phyloP scores from a whole-genome alignment of 1,140 invertebrate species.

The Nomia melanderi region DNA sequence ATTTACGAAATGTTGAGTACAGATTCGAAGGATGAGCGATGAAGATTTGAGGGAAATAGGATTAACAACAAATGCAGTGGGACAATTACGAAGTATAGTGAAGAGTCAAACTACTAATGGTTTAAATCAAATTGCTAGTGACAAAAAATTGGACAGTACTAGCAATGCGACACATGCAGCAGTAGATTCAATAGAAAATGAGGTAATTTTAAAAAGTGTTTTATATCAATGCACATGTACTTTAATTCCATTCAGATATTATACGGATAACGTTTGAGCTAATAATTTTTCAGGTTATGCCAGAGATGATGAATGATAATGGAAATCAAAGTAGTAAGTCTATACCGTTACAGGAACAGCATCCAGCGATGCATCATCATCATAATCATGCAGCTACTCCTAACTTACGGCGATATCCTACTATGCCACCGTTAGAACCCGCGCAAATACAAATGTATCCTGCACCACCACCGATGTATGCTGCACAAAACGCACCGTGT shows the following conservation, averaged over 20 bases:
- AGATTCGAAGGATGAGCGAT: constrained; percentile 83
- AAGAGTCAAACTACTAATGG: constrained; percentile 81
- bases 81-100: constrained; percentile 83
- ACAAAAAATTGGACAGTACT: constrained; percentile 72
- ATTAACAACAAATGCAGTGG: constrained; percentile 80
- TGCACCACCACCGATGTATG: constrained; percentile 73
- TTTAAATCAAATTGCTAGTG: constrained; percentile 75
- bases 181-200: constrained; percentile 71
- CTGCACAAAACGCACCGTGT: constrained; percentile 74
- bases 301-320: constrained; percentile 67
- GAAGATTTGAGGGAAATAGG: constrained; percentile 81
- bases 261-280: neutral
- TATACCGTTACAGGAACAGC: constrained; percentile 71
- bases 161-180: constrained; percentile 67
- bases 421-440: constrained; percentile 71
- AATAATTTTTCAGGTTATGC: constrained; percentile 53
- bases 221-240: neutral
- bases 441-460: constrained; percentile 76
- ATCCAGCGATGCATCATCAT: constrained; percentile 74
- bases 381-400: constrained; percentile 71
- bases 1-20: constrained; percentile 28
- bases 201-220: constrained; percentile 67
- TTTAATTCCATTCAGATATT: neutral
- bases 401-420: constrained; percentile 77
- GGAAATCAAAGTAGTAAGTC: constrained; percentile 68